Evolutionary conservation across 2,888 invertebrate genomes (phyloP).

Genomic region (Plebejus melissa): DNA sequence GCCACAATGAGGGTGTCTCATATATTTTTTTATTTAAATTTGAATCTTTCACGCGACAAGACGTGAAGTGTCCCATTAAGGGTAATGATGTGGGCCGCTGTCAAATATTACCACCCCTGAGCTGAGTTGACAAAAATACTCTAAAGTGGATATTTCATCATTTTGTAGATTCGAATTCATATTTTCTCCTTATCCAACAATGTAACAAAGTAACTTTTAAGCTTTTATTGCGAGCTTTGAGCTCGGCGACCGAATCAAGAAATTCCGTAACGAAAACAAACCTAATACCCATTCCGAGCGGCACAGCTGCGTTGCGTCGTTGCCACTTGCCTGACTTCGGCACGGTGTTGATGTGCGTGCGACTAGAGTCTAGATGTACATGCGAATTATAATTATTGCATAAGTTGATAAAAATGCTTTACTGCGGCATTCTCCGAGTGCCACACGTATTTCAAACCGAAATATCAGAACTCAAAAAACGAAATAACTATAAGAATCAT

Average conservation of each 20-base stretch:
- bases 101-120: slow-evolving; percentile 29
- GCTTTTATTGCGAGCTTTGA: no score
- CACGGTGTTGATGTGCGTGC: no score
- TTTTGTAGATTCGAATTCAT: neutral
- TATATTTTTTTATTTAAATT: slow-evolving; percentile 64
- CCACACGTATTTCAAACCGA: neutral
- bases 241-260: no score
- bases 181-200: neutral
- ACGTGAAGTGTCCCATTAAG: slow-evolving; percentile 61
- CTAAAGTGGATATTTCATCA: neutral
- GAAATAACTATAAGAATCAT: neutral
- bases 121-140: neutral
- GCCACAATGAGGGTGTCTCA: slow-evolving; percentile 67
- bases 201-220: neutral
- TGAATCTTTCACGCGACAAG: slow-evolving; percentile 58
- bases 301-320: no score
- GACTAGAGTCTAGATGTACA: no score
- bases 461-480: neutral
- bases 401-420: no score
- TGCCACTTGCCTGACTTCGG: no score
- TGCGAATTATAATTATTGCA: no score
- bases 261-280: no score
- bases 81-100: slow-evolving; percentile 36
- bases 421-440: no score
- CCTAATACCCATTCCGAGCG: no score